These are phyloP conservation scores for Mizuhopecten yessoensis DNA, from an alignment of 1,140 invertebrate genomes.

Conservation along the genomic window DNA sequence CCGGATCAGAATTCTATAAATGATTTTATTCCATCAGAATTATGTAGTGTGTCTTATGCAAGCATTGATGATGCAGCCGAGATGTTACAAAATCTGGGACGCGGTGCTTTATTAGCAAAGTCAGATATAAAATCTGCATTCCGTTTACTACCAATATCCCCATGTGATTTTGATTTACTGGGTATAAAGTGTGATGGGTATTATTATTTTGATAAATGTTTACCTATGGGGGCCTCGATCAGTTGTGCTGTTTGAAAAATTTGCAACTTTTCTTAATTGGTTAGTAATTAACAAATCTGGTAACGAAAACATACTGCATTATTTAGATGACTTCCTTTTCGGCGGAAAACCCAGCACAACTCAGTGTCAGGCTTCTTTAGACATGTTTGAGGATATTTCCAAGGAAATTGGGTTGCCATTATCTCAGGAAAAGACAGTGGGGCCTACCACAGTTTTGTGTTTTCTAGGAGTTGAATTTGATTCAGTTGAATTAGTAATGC, in stretches of 20 bases:
- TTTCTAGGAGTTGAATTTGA: constrained; percentile 57
- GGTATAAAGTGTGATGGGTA: constrained; percentile 48
- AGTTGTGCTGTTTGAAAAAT: constrained; percentile 47
- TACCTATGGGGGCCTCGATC: constrained; percentile 47
- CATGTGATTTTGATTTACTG: constrained; percentile 53
- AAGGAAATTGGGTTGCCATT: constrained; percentile 50
- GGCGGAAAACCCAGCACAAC: neutral
- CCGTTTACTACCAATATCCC: constrained; percentile 36
- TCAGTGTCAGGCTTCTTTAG: neutral
- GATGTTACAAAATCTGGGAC: neutral
- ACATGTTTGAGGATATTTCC: constrained; percentile 42
- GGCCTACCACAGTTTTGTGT: constrained; percentile 41
- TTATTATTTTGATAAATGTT: constrained; percentile 52
- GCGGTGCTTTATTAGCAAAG: neutral
- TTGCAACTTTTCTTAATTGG: constrained; percentile 47
- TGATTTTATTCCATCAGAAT: constrained; percentile 57
- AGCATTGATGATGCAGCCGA: constrained; percentile 49
- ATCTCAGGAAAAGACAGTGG: constrained; percentile 59
- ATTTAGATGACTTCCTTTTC: too few relatives aligned
- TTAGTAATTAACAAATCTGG: constrained; percentile 20
- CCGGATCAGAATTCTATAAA: constrained; percentile 58
- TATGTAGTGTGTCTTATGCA: constrained; percentile 36
- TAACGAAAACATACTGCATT: neutral
- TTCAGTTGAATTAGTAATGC: constrained; percentile 45
- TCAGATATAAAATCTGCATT: constrained; percentile 51